These are phyloP conservation scores for Aurelia sp. DNA, from an alignment of 30 jellyfish, hydroid and myxozoan genomes.

Conservation along the genomic window DNA sequence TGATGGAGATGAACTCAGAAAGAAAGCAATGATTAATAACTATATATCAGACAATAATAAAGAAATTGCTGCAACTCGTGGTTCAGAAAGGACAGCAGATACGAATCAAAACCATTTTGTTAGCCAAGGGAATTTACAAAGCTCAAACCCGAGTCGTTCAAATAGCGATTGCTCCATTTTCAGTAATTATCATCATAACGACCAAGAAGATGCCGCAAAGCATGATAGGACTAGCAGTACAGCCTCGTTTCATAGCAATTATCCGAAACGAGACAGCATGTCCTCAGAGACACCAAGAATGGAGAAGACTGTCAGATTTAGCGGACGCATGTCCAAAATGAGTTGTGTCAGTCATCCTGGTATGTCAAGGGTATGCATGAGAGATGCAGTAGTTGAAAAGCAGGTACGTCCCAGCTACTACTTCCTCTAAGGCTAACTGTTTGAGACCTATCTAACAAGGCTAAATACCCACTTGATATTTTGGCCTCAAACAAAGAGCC, in stretches of 20 bases:
- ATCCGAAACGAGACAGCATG: conserved; percentile 8
- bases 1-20: conserved; percentile 48
- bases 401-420: conserved; percentile 33
- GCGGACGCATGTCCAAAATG: conserved; percentile 74
- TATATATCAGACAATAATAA: conserved; percentile 31
- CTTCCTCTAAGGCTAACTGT: too few species aligned
- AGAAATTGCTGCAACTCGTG: background rate
- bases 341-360: conserved; percentile 81
- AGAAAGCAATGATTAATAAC: conserved; percentile 55
- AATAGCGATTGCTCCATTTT: conserved; percentile 57
- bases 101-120: background rate
- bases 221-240: conserved; percentile 40
- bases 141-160: conserved; percentile 25
- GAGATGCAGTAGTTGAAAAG: conserved; percentile 78
- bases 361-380: conserved; percentile 68
- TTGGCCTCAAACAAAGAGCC: too few species aligned
- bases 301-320: conserved; percentile 64
- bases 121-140: background rate
- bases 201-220: conserved; percentile 12
- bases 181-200: background rate
- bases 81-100: conserved; percentile 4
- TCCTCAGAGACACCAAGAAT: conserved; percentile 28
- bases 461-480: too few species aligned
- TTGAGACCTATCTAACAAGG: too few species aligned
- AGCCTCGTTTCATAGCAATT: conserved; percentile 49